Evolutionary conservation across 2,888 invertebrate genomes (phyloP).

Genomic region (Mylabris sibirica): DNA sequence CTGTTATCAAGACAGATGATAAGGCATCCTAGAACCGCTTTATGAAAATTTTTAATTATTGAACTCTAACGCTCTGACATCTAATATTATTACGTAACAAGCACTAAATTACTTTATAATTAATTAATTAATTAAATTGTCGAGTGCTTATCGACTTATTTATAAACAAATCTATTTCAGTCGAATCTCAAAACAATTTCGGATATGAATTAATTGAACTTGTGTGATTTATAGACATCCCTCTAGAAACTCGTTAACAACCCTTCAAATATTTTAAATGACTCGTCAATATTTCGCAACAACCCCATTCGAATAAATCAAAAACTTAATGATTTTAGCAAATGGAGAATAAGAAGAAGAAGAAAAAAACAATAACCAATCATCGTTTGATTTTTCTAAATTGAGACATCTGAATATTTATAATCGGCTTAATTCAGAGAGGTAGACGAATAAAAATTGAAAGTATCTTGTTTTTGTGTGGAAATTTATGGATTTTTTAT

Average conservation of each 20-base stretch:
- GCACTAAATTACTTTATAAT: too few species aligned
- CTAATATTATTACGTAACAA: too few species aligned
- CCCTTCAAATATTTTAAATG: slow-evolving; percentile 7
- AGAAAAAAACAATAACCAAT: slow-evolving; percentile 5
- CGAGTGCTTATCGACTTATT: too few species aligned
- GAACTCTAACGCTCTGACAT: too few species aligned
- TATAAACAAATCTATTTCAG: too few species aligned
- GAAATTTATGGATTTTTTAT: slow-evolving; percentile 39
- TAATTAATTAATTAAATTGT: too few species aligned
- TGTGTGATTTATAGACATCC: slow-evolving; percentile 2
- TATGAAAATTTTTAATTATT: too few species aligned
- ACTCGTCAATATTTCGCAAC: slow-evolving; percentile 11
- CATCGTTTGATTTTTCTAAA: slow-evolving; percentile 19
- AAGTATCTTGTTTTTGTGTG: slow-evolving; percentile 30
- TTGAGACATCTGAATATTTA: slow-evolving; percentile 42
- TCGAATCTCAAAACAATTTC: neutral
- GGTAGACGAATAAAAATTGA: neutral
- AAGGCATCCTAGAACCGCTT: too few species aligned
- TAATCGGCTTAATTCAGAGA: slow-evolving; percentile 32
- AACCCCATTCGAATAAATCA: neutral
- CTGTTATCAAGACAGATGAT: too few species aligned
- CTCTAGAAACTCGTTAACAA: neutral
- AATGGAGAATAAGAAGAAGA: neutral
- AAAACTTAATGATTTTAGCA: slow-evolving; percentile 8
- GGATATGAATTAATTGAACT: neutral